Evolutionary conservation across 2,797 vertebrate species (phyloP), one percentile per base, ranked within the genome.

Genomic region (Neosilurus hyrtlii): DNA sequence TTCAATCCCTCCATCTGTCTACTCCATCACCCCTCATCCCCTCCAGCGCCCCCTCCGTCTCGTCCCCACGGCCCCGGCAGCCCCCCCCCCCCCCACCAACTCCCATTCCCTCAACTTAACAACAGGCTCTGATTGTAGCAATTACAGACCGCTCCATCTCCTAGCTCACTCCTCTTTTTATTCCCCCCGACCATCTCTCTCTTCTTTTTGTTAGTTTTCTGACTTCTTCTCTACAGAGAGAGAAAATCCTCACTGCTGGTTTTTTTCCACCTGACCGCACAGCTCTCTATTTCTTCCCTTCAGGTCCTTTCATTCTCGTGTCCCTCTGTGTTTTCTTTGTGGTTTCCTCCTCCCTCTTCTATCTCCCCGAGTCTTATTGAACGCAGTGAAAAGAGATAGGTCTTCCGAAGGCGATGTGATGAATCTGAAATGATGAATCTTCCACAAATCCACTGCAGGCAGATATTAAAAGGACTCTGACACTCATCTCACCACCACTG

Each of bases 41-140:
- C 5, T 2, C 20, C 9, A 16, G n/a, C 15, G 0, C 61, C 72
- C 2, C 30, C 24, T 35, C 68, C n/a, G 11, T 61, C 35, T 43
- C 37, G 37, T 43, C 66, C 72, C 63, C 54, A 10, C 20, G 80
- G 86, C 37, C n/a, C 30, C 57, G 82, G 43, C 82, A 78, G 80
- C 67, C 74, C 79, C 82, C 49, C 70, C 79, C 82, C 37, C 75
- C 62, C 37, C 2, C 51, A 80, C 85, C 75, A 79, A 83, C 81
- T 26, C 67, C 30, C 84, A 86, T 81, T 82, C 81, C 88, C 84
- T 82, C 82, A 79, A 86, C 83, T 88, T 89, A 88, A 89, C 87
- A 83, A 89, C 84, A 80, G 66, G 67, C 86, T 88, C 75, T 89
- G 86, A 87, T 86, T 84, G 88, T 82, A 82, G 67, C 89, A 88